phyloP scores from a whole-genome alignment of 1,140 invertebrate species.

The Mylabris phalerata region DNA sequence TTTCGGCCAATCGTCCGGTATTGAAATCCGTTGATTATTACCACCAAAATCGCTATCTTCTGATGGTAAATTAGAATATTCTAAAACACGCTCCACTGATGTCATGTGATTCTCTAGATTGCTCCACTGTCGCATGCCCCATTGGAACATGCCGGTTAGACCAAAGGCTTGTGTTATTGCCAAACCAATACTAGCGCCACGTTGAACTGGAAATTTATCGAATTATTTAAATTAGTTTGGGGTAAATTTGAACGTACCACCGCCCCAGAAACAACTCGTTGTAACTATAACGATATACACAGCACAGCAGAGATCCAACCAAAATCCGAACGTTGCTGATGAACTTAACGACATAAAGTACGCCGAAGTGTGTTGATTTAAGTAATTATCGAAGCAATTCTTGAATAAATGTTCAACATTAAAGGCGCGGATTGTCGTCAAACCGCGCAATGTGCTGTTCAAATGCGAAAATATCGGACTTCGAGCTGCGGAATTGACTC shows the following conservation, averaged over 20 bases:
- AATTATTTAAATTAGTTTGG: background rate
- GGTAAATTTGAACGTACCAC: background rate
- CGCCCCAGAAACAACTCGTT: slow-evolving; percentile 54
- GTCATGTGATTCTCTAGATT: slow-evolving; percentile 64
- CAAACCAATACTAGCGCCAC: slow-evolving; percentile 49
- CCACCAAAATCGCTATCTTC: slow-evolving; percentile 51
- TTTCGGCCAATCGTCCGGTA: slow-evolving; percentile 61
- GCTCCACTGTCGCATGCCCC: slow-evolving; percentile 67
- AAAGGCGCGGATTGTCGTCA: slow-evolving; percentile 85
- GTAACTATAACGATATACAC: slow-evolving; percentile 64
- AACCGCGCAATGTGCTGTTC: slow-evolving; percentile 79
- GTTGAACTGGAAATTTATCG: slow-evolving; percentile 4
- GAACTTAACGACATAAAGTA: slow-evolving; percentile 58
- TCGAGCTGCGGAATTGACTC: slow-evolving; percentile 55
- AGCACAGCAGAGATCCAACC: slow-evolving; percentile 70
- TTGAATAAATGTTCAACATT: slow-evolving; percentile 58
- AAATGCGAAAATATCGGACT: slow-evolving; percentile 84
- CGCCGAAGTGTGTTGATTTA: slow-evolving; percentile 59
- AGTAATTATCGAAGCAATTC: slow-evolving; percentile 39
- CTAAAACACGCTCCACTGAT: slow-evolving; percentile 54
- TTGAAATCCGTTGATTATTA: slow-evolving; percentile 44
- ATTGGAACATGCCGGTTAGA: slow-evolving; percentile 61
- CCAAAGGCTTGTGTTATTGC: slow-evolving; percentile 50
- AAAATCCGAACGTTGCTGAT: slow-evolving; percentile 65
- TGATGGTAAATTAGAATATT: slow-evolving; percentile 33